Percentiles rank a stretch among this genome's conserved stretches.
Conservation (phyloP, 2,113 vertebrate genomes). For the Lepus timidus region DNA sequence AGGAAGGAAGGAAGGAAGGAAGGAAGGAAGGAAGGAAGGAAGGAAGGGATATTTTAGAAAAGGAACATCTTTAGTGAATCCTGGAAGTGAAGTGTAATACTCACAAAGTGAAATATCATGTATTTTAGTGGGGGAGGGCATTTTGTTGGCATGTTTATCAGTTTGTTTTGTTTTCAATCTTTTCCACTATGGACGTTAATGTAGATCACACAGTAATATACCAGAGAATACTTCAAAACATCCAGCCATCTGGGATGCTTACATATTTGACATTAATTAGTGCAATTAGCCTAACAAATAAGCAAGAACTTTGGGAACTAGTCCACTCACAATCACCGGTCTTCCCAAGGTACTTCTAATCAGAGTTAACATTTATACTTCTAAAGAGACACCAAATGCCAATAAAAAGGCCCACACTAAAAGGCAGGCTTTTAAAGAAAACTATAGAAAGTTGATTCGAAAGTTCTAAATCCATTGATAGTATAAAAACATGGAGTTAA, state of each 20-base stretch:
- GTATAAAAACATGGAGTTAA: neutral
- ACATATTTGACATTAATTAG: neutral
- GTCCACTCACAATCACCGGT: neutral
- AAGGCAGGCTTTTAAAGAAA: neutral
- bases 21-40: neutral
- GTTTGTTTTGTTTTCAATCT: neutral
- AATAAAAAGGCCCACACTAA: neutral
- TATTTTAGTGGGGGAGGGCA: too few relatives aligned
- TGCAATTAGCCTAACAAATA: neutral
- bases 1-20: too few relatives aligned
- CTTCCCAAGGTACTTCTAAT: neutral
- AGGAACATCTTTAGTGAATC: neutral
- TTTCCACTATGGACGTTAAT: neutral
- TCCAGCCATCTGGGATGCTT: neutral
- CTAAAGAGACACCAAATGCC: neutral
- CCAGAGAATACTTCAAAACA: neutral
- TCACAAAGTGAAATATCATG: neutral
- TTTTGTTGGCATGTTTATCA: neutral
- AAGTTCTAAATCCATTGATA: neutral
- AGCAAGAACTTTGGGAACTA: neutral
- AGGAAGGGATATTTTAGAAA: neutral
- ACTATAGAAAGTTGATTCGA: neutral
- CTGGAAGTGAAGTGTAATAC: neutral
- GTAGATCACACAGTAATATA: neutral
- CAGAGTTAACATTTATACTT: neutral